Conservation (phyloP, 1,140 invertebrate species). For the Eriosoma lanigerum region DNA sequence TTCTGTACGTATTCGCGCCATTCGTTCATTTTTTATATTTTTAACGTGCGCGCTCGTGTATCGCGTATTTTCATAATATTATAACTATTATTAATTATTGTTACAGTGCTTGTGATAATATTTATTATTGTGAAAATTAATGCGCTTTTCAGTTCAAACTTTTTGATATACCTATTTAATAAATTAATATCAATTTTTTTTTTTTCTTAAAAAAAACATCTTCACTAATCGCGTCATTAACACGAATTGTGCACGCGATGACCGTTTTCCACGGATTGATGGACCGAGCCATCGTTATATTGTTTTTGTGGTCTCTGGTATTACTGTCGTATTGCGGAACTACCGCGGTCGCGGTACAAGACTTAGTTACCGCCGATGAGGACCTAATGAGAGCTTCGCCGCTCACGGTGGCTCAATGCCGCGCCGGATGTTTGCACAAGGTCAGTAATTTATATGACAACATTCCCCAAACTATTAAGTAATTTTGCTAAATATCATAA, state of each 20-base stretch:
- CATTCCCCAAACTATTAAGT: too few species aligned
- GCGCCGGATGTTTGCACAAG: conserved; percentile 69
- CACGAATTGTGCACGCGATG: neutral
- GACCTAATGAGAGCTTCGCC: conserved; percentile 63
- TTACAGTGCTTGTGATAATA: too few species aligned
- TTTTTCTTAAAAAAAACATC: too few species aligned
- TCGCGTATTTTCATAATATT: too few species aligned
- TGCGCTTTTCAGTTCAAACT: too few species aligned
- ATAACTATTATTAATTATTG: too few species aligned
- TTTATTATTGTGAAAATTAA: too few species aligned
- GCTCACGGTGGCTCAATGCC: conserved; percentile 67
- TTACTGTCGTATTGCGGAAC: neutral
- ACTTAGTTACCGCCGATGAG: conserved; percentile 6
- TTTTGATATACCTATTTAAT: too few species aligned
- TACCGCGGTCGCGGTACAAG: neutral
- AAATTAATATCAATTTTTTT: too few species aligned
- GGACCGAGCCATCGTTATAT: neutral
- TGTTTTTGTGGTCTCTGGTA: neutral
- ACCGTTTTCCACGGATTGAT: neutral
- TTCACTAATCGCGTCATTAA: too few species aligned
- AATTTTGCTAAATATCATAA: too few species aligned
- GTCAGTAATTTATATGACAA: conserved; percentile 58
- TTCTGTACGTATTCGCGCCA: neutral
- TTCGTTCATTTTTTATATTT: neutral
- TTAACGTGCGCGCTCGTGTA: neutral